These are phyloP conservation scores for Rhinopomastus cyanomelas DNA, from an alignment of 2,113 vertebrate genomes.

Conservation along the genomic window DNA sequence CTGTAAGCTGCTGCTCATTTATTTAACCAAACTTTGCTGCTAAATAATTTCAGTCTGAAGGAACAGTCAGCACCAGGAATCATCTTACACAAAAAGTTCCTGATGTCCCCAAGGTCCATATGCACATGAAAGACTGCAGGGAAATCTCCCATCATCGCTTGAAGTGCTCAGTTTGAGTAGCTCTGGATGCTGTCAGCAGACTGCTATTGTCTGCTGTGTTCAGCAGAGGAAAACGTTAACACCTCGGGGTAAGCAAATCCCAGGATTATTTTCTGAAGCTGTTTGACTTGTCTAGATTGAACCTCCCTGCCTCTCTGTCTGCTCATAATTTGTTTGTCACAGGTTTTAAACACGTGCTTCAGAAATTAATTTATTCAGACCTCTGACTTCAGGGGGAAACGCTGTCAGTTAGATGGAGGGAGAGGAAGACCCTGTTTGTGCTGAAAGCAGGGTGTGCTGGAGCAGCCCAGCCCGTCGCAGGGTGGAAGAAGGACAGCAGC, in stretches of 20 bases:
- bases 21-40: neutral
- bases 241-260: slow-evolving; percentile 4
- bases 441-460: neutral
- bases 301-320: neutral
- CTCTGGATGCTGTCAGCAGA: neutral
- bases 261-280: slow-evolving; percentile 23
- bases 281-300: neutral
- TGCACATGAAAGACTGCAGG: neutral
- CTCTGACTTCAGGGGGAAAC: neutral
- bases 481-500: neutral
- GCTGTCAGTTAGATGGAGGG: neutral
- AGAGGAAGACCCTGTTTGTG: rapidly evolving
- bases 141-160: neutral
- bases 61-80: neutral
- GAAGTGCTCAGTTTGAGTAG: neutral
- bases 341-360: neutral
- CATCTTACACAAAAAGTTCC: neutral
- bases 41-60: neutral
- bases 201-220: neutral
- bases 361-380: neutral
- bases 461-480: neutral
- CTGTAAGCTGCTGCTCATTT: neutral
- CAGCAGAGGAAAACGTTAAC: neutral
- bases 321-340: neutral
- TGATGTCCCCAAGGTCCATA: neutral